phyloP scores from a whole-genome alignment of 2,113 vertebrate species.

The Nycticorax nycticorax region DNA sequence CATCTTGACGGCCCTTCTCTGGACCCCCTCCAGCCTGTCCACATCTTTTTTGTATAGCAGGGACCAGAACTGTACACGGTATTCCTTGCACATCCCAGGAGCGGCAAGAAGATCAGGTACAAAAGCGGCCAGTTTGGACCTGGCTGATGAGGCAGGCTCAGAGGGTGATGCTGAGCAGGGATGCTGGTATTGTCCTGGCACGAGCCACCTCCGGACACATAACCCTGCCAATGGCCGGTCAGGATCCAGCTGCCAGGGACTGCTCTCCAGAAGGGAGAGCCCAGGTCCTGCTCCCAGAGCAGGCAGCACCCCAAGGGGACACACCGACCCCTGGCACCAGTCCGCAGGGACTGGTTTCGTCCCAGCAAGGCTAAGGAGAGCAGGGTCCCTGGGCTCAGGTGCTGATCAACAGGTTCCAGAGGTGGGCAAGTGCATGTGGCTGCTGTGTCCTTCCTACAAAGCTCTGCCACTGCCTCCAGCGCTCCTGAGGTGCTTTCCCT shows the following conservation, averaged over 20 bases:
- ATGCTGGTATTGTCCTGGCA: not conserved
- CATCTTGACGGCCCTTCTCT: too few relatives aligned
- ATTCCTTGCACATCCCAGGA: not conserved
- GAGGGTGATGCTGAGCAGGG: not conserved
- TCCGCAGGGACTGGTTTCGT: not conserved
- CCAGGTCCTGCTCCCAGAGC: not conserved
- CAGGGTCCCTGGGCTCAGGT: fast-evolving
- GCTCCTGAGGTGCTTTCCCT: not conserved
- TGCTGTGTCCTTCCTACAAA: not conserved
- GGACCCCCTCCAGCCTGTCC: too few relatives aligned
- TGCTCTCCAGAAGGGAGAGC: not conserved
- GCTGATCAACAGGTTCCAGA: not conserved
- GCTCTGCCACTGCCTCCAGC: not conserved
- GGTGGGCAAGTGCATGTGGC: not conserved
- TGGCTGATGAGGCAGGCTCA: not conserved
- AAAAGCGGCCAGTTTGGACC: not conserved
- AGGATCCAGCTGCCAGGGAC: not conserved
- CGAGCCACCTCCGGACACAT: not conserved
- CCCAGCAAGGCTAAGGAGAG: not conserved
- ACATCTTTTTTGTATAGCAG: too few relatives aligned
- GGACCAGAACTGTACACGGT: too few relatives aligned
- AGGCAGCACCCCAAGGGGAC: not conserved
- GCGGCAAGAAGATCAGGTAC: fast-evolving
- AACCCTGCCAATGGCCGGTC: fast-evolving
- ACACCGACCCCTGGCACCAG: not conserved